Conservation (phyloP, 1,140 invertebrate species). For the Uloborus diversus region DNA sequence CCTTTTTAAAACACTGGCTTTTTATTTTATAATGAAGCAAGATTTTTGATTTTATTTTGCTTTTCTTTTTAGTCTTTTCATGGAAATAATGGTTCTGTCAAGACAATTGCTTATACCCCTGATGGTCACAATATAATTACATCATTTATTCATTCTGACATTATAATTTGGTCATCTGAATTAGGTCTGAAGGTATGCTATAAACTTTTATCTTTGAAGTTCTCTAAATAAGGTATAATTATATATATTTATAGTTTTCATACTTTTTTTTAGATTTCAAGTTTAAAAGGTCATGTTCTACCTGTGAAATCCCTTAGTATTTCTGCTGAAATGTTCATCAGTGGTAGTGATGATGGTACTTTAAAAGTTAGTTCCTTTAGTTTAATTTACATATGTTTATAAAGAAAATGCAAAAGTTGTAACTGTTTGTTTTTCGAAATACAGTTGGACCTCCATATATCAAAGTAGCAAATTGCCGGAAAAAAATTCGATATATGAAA, state of each 20-base stretch:
- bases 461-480: no score
- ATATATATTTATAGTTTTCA: background rate
- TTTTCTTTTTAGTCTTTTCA: slow-evolving; percentile 61
- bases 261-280: slow-evolving; percentile 13
- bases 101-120: slow-evolving; percentile 18
- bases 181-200: slow-evolving; percentile 30
- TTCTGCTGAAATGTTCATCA: slow-evolving; percentile 27
- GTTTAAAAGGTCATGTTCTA: slow-evolving; percentile 34
- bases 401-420: no score
- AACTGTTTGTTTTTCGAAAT: no score
- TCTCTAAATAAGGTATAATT: no score
- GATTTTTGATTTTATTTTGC: background rate
- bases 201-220: background rate
- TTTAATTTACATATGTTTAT: no score
- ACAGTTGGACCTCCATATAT: no score
- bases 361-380: slow-evolving; percentile 25
- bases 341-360: slow-evolving; percentile 41
- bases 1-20: background rate
- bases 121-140: slow-evolving; percentile 35
- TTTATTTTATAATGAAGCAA: background rate
- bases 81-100: slow-evolving; percentile 64
- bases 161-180: slow-evolving; percentile 36
- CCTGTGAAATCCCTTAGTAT: slow-evolving; percentile 24
- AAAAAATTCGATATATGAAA: no score
- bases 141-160: slow-evolving; percentile 32